phyloP scores from a whole-genome alignment of 2,888 invertebrate species.

The Oegoconia quadripuncta region DNA sequence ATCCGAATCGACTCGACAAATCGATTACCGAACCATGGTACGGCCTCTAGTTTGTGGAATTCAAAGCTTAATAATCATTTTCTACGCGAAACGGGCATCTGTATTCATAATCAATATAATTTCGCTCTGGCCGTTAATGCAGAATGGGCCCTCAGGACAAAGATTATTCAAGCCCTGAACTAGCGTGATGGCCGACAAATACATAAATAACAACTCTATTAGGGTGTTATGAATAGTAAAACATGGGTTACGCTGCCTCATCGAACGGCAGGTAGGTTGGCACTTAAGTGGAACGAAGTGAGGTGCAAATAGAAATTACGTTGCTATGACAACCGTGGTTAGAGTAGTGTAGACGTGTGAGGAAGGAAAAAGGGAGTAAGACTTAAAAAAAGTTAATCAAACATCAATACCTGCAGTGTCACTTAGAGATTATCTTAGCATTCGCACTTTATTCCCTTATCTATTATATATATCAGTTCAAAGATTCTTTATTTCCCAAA shows the following conservation, averaged over 20 bases:
- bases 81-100: conserved; percentile 32
- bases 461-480: too few relatives aligned
- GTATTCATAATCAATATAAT: conserved; percentile 51
- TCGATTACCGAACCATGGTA: conserved; percentile 21
- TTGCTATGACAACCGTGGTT: neutral
- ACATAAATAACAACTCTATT: conserved; percentile 31
- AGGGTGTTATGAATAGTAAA: neutral
- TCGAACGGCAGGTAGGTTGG: neutral
- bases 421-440: too few relatives aligned
- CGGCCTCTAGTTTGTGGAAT: conserved; percentile 26
- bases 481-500: too few relatives aligned
- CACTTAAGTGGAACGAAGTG: neutral
- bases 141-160: conserved; percentile 26
- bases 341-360: too few relatives aligned
- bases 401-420: too few relatives aligned
- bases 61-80: conserved; percentile 34
- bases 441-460: too few relatives aligned
- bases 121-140: conserved; percentile 30
- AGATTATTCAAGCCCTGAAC: conserved; percentile 32
- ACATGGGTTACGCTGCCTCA: too few relatives aligned
- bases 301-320: neutral
- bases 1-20: neutral
- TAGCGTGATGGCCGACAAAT: conserved; percentile 24
- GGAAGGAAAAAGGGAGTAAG: too few relatives aligned
- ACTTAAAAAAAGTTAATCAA: too few relatives aligned